Evolutionary conservation across 2,797 vertebrate genomes (phyloP), one percentile per base, ranked within the genome.

Genomic region (Botia kubotai): DNA sequence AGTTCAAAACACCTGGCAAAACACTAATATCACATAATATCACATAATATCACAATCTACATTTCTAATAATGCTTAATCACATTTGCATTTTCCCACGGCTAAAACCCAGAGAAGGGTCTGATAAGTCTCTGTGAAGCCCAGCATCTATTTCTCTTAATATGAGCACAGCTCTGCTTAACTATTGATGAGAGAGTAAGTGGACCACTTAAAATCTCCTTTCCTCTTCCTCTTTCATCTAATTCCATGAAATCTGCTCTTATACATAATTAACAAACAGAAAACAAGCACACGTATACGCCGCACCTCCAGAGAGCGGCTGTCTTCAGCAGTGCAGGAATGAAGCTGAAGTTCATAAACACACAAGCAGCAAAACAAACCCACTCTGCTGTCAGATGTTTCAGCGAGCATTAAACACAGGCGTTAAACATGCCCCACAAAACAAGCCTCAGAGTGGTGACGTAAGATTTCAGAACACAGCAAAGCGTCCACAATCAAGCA

Each of bases 131-230:
- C 77, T 83, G 29, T 19, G 66, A 72, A 29, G 6, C 17, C 16
- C 67, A 75, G 66, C 68, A 50, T 67, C 72, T 71, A 80, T 75
- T 77, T 68, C 86, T 84, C 87, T 91, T 86, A 87, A 88, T 86
- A 84, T 70, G 85, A 89, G 86, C 82, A 83, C 85, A 83, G 70
- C 50, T 83, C 90, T 93, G 88, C 90, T 93, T 91, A 94, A 93
- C 81, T 94, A 94, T 94, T 93, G 87, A 95, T 94, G 92, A 93
- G 86, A 36, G 80, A 21, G 82, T 92, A 93, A 94, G 93, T 94
- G 92, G 89, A 92, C 90, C 92, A 91, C 91, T 93, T 86, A 91
- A 89, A 84, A 63, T 77, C 85, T 83, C 75, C 68, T 46, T 36
- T 83, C 82, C 58, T 60, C 76, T 50, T 81, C 74, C 77, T 83